A percentile compares a stretch with the other conserved stretches of the same genome.
Conservation (phyloP, 2,888 invertebrate genomes). For the Caenorhabditis becei region DNA sequence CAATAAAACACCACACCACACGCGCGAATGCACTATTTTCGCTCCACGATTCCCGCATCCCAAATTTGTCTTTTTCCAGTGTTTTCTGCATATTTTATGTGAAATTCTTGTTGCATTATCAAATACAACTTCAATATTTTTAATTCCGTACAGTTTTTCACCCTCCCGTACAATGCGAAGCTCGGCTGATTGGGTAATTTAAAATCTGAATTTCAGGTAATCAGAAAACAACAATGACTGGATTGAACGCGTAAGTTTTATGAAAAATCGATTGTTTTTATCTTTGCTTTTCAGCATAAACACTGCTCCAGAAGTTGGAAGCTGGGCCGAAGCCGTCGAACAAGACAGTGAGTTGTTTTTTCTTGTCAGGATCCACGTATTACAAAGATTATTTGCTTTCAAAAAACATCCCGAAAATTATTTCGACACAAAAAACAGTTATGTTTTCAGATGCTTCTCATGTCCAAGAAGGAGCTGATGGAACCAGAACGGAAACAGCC, state of each 20-base stretch:
- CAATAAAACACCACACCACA: conserved; percentile 7
- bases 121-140: background rate
- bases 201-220: conserved; percentile 33
- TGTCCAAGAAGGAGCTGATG: conserved; percentile 66
- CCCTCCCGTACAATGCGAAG: too few species aligned
- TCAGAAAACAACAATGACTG: conserved; percentile 46
- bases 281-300: conserved; percentile 58
- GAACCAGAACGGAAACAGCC: conserved; percentile 72
- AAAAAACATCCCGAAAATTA: too few species aligned
- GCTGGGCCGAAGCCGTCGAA: conserved; percentile 78
- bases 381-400: too few species aligned
- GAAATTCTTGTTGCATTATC: too few species aligned
- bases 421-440: too few species aligned
- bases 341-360: conserved; percentile 69
- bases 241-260: conserved; percentile 48
- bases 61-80: conserved; percentile 31
- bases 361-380: background rate
- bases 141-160: background rate
- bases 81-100: background rate
- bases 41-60: conserved; percentile 19
- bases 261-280: too few species aligned
- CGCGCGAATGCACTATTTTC: conserved; percentile 21
- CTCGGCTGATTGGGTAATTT: too few species aligned
- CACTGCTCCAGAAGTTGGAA: conserved; percentile 71
- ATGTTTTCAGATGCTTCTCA: conserved; percentile 53